A percentile compares a stretch with the other conserved stretches of the same genome.
phyloP scores from a whole-genome alignment of 2,888 invertebrate genomes.

The Labia minor region DNA sequence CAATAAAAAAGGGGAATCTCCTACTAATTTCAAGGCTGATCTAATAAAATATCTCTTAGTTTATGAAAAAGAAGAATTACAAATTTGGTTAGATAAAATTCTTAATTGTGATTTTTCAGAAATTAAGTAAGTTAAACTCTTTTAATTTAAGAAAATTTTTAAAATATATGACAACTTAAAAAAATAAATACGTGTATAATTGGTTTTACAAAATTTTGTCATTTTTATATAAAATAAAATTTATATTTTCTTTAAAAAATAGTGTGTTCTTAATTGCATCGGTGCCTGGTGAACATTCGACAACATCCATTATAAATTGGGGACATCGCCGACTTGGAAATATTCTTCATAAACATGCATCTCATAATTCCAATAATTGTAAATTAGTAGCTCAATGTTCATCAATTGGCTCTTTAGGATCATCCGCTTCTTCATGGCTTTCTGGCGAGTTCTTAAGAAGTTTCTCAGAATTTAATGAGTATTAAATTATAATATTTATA shows the following conservation, averaged over 20 bases:
- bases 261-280: slow-evolving; percentile 81
- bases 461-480: slow-evolving; percentile 25
- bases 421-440: slow-evolving; percentile 53
- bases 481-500: neutral
- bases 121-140: slow-evolving; percentile 67
- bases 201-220: slow-evolving; percentile 19
- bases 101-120: slow-evolving; percentile 68
- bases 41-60: slow-evolving; percentile 63
- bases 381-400: slow-evolving; percentile 67
- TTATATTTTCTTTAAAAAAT: too few species aligned
- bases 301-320: slow-evolving; percentile 16
- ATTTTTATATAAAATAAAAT: slow-evolving; percentile 17
- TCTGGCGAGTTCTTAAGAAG: slow-evolving; percentile 60
- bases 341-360: slow-evolving; percentile 55
- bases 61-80: slow-evolving; percentile 57
- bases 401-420: slow-evolving; percentile 78
- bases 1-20: slow-evolving; percentile 60
- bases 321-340: slow-evolving; percentile 48
- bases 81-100: slow-evolving; percentile 62
- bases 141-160: slow-evolving; percentile 19
- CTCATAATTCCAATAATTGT: slow-evolving; percentile 42
- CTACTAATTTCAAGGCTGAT: slow-evolving; percentile 69
- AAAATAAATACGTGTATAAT: too few species aligned
- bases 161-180: too few species aligned
- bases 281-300: slow-evolving; percentile 64